Base-by-base conservation (phyloP, 2,113 vertebrate species). In the Gobius niger region DNA sequence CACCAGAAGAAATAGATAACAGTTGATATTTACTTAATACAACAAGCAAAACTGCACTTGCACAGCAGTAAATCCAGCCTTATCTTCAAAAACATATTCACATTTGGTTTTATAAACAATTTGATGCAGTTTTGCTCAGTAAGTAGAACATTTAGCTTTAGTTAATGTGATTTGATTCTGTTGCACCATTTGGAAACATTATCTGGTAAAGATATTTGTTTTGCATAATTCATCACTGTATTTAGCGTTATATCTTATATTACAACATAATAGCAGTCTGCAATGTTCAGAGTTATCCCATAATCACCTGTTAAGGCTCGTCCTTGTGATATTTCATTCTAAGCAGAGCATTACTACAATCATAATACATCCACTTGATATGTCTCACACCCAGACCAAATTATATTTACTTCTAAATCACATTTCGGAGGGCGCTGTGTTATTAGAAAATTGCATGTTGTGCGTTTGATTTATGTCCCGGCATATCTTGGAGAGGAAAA, bases 341-440 rank as follows among this genome's bases (percentile, higher is more conserved):
- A 77, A 83, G 82, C 77, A 47, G 64, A 75, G 69, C 85, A 74
- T 83, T 68, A 85, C 81, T 72, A 75, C 77, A 80, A 79, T 77
- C 86, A 91, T 89, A 87, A 88, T 87, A 85, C 85, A 89, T 91
- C 85, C 83, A 88, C 88, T 90, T 78, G 80, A 88, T 86, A 74
- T 68, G 81, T 87, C 84, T 86, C 85, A 84, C 89, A 90, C 80
- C 82, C 67, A 71, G 81, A 84, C 82, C 76, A 88, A 91, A 89
- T 88, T 87, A 89, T 89, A 91, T 91, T 90, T 90, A 90, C 85
- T 81, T 87, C 87, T 90, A 90, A 91, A 91, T 90, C 90, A 85
- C 85, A 90, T 90, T 93, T 86, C 85, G 80, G 85, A 88, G 86
- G 84, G 76, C 74, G 76, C 86, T 10, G 47, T 67, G 71, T 89